These are phyloP conservation scores for Karalla daura DNA, from an alignment of 2,797 vertebrate genomes.

Conservation along the genomic window DNA sequence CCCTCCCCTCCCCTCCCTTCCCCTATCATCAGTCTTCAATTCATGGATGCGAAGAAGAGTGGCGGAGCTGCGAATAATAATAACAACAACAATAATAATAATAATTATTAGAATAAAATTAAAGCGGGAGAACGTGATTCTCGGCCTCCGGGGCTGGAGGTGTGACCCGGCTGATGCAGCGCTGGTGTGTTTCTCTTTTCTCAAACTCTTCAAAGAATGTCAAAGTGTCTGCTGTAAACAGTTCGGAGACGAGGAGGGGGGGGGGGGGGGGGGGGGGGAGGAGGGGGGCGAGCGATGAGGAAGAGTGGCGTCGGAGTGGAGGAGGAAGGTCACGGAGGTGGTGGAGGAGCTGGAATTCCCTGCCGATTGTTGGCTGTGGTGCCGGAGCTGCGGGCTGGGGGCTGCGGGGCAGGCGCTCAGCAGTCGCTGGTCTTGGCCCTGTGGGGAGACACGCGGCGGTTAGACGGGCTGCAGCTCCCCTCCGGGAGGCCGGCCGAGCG, in stretches of 20 bases:
- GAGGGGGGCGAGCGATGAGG: slow-evolving; percentile 20
- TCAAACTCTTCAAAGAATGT: slow-evolving; percentile 70
- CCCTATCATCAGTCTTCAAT: slow-evolving; percentile 60
- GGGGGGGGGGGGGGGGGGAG: slow-evolving; percentile 2
- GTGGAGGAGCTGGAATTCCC: slow-evolving; percentile 74
- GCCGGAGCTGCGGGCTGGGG: slow-evolving; percentile 41
- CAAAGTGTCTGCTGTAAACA: slow-evolving; percentile 81
- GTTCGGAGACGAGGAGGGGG: slow-evolving; percentile 30
- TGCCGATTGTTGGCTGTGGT: slow-evolving; percentile 69
- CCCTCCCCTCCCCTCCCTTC: too few species aligned
- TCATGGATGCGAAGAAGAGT: slow-evolving; percentile 50
- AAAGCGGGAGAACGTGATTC: slow-evolving; percentile 30
- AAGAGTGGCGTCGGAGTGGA: slow-evolving; percentile 41
- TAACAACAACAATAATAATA: too few species aligned
- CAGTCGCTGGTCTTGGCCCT: slow-evolving; percentile 83
- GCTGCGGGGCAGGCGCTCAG: slow-evolving; percentile 65
- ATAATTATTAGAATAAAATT: too few species aligned
- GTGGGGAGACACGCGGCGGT: slow-evolving; percentile 52
- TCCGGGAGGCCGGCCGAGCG: too few species aligned
- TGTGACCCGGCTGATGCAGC: slow-evolving; percentile 37
- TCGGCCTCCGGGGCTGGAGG: slow-evolving; percentile 37
- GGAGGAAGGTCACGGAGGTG: slow-evolving; percentile 34
- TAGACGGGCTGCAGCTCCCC: slow-evolving; percentile 30
- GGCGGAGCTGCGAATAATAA: slow-evolving; percentile 52
- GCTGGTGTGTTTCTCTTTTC: slow-evolving; percentile 68